Base-by-base conservation (phyloP, 1,140 invertebrate genomes). In the Glossosoma conforme region DNA sequence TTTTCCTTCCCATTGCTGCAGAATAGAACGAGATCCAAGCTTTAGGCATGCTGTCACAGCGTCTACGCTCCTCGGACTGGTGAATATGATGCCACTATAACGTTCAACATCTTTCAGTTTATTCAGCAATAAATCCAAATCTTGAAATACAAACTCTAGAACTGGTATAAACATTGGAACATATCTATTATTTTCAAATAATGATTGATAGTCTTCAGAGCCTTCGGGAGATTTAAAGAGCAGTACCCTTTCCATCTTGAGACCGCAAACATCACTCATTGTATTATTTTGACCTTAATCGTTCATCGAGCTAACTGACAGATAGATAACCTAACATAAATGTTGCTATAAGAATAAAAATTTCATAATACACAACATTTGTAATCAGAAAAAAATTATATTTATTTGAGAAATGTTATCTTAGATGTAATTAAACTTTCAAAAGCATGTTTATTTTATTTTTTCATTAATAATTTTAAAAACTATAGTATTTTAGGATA, bases 51-150 rank as follows among this genome's bases (percentile, higher is more conserved):
- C 43, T 48, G 56, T 49, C 15, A 66, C 56, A 24, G 66, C 66
- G 51, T 64, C 58, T 10, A 74, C 66, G 49, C 68, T 69, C 54
- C 72, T 56, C 36, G 67, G 67, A 60, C 72, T 76, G 4, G 73
- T 72, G 30, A 76, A 66, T 20, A 75, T 58, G 43, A 76, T 58
- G 10, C 72, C 62, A 11, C 18, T 25, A 45, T 47, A 46, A 17
- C 36, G 21, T n/a, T 61, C 44, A 19, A 60, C 55, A 44, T 65
- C 61, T 52, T 65, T 20, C 43, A 75, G 53, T 56, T 65, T 63
- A 14, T 59, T 40, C 18, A 54, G 52, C 38, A 75, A 56, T 18
- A 44, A 24, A 13, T 62, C 45, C 32, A 69, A 53, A 60, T 74
- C 73, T 52, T 59, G 62, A 54, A 62, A 74, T 37, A 63, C 47